Percentiles rank a stretch among this genome's conserved stretches.
These are phyloP conservation scores for Linnaemya vulpina DNA, from an alignment of 2,888 invertebrate genomes.

Conservation along the genomic window DNA sequence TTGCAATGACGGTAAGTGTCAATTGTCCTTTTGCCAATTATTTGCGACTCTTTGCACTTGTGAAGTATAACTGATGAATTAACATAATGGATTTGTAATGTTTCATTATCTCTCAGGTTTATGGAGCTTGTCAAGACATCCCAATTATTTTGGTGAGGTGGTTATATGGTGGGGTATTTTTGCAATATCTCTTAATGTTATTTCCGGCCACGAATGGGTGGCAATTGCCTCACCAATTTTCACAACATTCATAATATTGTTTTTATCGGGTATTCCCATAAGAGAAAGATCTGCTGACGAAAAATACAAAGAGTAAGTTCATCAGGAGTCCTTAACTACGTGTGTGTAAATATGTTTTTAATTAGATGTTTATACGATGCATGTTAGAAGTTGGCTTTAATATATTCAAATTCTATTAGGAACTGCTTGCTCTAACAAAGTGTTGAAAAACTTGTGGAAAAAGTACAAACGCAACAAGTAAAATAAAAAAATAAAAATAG, in stretches of 20 bases:
- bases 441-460: background rate
- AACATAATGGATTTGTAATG: constrained; percentile 14
- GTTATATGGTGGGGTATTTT: constrained; percentile 97
- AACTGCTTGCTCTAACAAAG: background rate
- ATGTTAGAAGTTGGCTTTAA: constrained; percentile 9
- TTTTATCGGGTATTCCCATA: constrained; percentile 95
- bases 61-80: background rate
- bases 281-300: constrained; percentile 94
- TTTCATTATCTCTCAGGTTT: constrained; percentile 84
- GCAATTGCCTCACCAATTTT: constrained; percentile 92
- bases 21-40: constrained; percentile 14
- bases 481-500: background rate
- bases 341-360: background rate
- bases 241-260: constrained; percentile 92
- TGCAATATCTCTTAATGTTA: constrained; percentile 92
- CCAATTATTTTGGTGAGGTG: constrained; percentile 97
- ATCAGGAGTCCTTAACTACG: constrained; percentile 19
- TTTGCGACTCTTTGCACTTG: background rate
- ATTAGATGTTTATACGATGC: constrained; percentile 1
- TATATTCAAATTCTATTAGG: background rate
- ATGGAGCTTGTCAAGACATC: constrained; percentile 95
- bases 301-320: constrained; percentile 91
- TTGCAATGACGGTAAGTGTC: constrained; percentile 91
- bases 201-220: constrained; percentile 93
- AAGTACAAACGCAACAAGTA: background rate